Percentiles rank a stretch among this genome's conserved stretches.
These are phyloP conservation scores for Sylvia borin DNA, from an alignment of 2,797 vertebrate genomes.

Conservation along the genomic window DNA sequence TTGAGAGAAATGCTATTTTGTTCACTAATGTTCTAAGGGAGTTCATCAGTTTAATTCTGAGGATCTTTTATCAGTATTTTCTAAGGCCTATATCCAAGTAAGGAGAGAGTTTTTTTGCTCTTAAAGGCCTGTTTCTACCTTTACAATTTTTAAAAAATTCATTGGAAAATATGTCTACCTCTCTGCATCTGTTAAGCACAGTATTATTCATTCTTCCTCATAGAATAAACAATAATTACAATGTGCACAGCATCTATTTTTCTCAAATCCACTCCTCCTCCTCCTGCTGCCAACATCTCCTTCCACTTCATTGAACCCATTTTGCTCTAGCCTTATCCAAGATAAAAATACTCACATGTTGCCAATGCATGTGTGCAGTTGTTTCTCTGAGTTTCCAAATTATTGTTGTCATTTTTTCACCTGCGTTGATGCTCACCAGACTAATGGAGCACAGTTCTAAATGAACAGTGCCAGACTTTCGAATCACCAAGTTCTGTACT, in stretches of 20 bases:
- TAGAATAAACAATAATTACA: not conserved
- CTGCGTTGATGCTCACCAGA: not conserved
- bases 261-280: not conserved
- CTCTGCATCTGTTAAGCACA: not conserved
- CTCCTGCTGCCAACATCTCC: not conserved
- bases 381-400: not conserved
- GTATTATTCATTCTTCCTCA: not conserved
- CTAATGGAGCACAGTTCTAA: not conserved
- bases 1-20: not conserved
- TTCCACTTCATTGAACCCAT: slow-evolving; percentile 18
- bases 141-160: not conserved
- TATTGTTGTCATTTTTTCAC: not conserved
- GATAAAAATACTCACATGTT: not conserved
- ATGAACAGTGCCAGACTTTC: not conserved
- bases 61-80: not conserved
- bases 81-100: not conserved
- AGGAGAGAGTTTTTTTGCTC: not conserved
- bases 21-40: not conserved
- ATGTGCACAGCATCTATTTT: not conserved
- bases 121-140: not conserved
- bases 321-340: not conserved
- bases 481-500: not conserved
- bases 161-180: not conserved
- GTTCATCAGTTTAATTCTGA: not conserved
- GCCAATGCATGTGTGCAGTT: not conserved